Percentiles rank a stretch among this genome's conserved stretches.
These are phyloP conservation scores for Mesoligia furuncula DNA, from an alignment of 2,888 invertebrate species.

Conservation along the genomic window DNA sequence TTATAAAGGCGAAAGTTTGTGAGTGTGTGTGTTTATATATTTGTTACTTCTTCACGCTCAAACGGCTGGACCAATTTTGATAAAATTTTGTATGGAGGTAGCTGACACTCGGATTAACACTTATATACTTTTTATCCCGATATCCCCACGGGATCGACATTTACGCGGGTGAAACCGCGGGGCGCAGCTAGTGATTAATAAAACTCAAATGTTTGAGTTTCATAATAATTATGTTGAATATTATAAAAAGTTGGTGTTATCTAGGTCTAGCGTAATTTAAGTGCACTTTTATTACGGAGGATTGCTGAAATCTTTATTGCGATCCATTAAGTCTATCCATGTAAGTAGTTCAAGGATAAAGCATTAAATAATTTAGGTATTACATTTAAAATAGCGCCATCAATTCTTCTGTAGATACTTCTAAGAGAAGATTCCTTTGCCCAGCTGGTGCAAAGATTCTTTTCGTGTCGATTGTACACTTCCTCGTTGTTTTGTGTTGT, in stretches of 20 bases:
- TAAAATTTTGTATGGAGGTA: no score
- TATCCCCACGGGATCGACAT: no score
- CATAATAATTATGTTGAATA: not conserved
- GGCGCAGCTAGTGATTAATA: no score
- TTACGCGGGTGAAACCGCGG: no score
- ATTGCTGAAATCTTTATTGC: conserved; percentile 44
- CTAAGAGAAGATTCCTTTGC: no score
- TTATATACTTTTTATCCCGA: no score
- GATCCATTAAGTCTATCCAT: conserved; percentile 9
- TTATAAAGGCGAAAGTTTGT: no score
- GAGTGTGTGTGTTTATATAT: no score
- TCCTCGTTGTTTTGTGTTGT: not conserved
- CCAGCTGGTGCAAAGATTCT: not conserved
- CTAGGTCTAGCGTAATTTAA: conserved; percentile 27
- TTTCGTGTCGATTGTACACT: not conserved
- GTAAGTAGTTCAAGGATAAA: conserved; percentile 30
- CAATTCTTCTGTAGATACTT: not conserved
- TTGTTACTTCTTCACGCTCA: no score
- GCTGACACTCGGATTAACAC: no score
- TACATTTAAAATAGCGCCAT: not conserved
- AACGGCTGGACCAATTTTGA: no score
- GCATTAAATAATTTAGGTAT: not conserved
- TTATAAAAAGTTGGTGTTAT: conserved; percentile 14
- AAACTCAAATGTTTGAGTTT: conserved; percentile 3
- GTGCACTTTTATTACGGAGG: conserved; percentile 20